Evolutionary conservation across 2,888 invertebrate genomes (phyloP), one percentile per base, ranked within the genome.

Genomic region (Lapara coniferarum): DNA sequence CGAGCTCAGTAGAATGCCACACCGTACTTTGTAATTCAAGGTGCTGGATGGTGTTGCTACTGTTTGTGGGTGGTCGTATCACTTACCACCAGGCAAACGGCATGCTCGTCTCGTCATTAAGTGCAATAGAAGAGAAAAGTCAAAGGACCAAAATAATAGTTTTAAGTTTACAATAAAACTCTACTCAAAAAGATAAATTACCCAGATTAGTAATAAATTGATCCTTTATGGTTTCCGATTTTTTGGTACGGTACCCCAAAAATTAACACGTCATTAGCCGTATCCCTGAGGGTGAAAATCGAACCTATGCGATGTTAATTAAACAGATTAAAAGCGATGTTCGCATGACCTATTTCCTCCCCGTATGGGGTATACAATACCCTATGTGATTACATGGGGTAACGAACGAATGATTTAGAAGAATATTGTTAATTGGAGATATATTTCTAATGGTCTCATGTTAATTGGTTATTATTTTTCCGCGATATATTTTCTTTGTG

Each of bases 261-360:
- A 67, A 89, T 92, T 90, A 91, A 89, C 92, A 89, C 90, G 78
- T 91, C 92, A 92, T 92, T 92, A 90, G 84, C 84, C 74, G 44
- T 72, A 68, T 46, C 78, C 81, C 77, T 78, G 46, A 49, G 85
- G 88, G 87, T 80, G 81, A 78, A 87, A 89, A 91, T 91, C 89
- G 89, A 91, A 89, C 88, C 88, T 86, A 86, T 85, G 74, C 87
- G 87, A 86, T 89, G 90, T 90, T 91, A 92, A 93, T 93, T 93
- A 92, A 90, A 88, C 88, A 90, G 90, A 91, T 91, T 91, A 91
- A 83, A 87, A 85, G 81, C 75, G 68, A 79, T 82, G 79, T 85
- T 76, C 86, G 87, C 89, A 88, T 92, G 92, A 92, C 92, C 92
- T 89, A 92, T 86, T 93, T 92, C 80, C 84, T 86, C 90, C 91